Evolutionary conservation across 1,140 invertebrate species (phyloP).

Genomic region (Nebria ingens): DNA sequence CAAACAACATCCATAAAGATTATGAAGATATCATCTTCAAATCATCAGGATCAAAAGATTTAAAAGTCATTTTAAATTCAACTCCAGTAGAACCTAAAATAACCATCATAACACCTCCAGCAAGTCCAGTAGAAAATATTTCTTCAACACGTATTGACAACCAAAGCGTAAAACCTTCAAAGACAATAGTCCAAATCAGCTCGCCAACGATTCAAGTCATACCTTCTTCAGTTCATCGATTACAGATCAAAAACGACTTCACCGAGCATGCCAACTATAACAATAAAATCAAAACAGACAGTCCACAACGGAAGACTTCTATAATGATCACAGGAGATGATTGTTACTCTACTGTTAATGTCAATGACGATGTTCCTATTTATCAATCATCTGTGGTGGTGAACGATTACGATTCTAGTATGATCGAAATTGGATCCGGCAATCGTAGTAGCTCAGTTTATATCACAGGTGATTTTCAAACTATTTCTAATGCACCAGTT

Average conservation of each 20-base stretch:
- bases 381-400: conserved; percentile 59
- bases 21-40: not conserved
- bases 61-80: too few relatives aligned
- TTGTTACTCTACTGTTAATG: conserved; percentile 54
- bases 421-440: conserved; percentile 12
- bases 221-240: conserved; percentile 39
- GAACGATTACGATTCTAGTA: conserved; percentile 39
- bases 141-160: not conserved
- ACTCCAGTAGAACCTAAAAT: not conserved
- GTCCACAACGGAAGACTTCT: conserved; percentile 53
- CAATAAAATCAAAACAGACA: conserved; percentile 27
- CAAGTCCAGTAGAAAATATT: not conserved
- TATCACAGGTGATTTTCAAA: conserved; percentile 24
- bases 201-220: conserved; percentile 17
- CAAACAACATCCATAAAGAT: not conserved
- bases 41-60: not conserved
- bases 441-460: conserved; percentile 30
- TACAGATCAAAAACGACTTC: conserved; percentile 44
- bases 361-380: conserved; percentile 46
- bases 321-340: conserved; percentile 64
- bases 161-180: conserved; percentile 12
- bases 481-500: not conserved
- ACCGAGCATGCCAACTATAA: conserved; percentile 18
- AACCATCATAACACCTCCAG: conserved; percentile 16
- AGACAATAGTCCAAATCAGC: conserved; percentile 31